These are phyloP conservation scores for Cynocephalus volans DNA, from an alignment of 2,113 vertebrate genomes.

Conservation along the genomic window DNA sequence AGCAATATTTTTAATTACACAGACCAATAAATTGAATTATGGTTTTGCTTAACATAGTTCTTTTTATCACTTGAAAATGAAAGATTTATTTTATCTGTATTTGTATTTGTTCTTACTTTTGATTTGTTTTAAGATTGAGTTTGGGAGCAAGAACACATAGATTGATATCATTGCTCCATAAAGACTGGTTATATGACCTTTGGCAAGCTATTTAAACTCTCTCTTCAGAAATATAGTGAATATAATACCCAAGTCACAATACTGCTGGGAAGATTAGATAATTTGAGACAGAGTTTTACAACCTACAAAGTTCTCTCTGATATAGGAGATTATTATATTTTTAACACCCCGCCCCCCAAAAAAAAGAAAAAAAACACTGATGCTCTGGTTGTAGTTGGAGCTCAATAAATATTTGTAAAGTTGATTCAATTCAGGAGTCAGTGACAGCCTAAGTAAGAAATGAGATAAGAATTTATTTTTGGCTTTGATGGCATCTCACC, in stretches of 20 bases:
- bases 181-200: neutral
- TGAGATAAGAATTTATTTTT: neutral
- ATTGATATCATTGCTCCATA: neutral
- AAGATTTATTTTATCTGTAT: neutral
- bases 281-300: neutral
- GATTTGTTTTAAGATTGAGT: neutral
- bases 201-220: neutral
- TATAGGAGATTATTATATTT: neutral
- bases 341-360: neutral
- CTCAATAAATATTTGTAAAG: slow-evolving; percentile 9
- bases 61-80: neutral
- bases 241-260: neutral
- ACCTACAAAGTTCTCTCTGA: neutral
- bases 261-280: neutral
- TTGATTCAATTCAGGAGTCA: neutral
- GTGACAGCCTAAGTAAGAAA: slow-evolving; percentile 1
- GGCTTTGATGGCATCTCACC: neutral
- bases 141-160: neutral
- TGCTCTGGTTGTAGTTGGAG: neutral
- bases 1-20: neutral
- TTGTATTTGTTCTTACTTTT: neutral
- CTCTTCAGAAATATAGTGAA: neutral
- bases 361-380: neutral
- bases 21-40: neutral
- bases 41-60: neutral